Base-by-base conservation (phyloP, 2,888 invertebrate species). In the Leptogaster cylindrica region DNA sequence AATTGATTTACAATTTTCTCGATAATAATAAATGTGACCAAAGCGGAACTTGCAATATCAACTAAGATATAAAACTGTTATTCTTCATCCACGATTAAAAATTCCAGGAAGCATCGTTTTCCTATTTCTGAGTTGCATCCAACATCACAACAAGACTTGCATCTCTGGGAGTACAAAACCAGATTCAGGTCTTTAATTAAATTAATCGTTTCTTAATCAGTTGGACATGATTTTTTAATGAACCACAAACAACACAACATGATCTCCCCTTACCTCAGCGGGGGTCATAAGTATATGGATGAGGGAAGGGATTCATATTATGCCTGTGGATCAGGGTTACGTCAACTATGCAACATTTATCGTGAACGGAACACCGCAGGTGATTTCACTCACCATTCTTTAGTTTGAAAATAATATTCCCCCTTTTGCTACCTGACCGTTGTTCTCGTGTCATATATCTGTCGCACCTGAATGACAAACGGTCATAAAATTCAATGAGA, bases 171-270 rank as follows among this genome's bases (percentile, higher is more conserved):
- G 16, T 20, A 48, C 46, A 33, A 64, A 46, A 33, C 46, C 48
- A 46, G 64, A 16, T 48, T 18, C 18, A 33, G 48, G 23, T 65
- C 51, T 67, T 70, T 68, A 70, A 70, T 70, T 70, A 70, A 70
- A 68, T 68, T 70, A 70, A 70, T 70, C 68, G 70, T 55, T 70
- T 70, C 67, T 70, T 70, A 70, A 70, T 70, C 70, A 67, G 65
- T 61, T 41, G 31, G 51, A 70, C 69, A 69, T 69, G 67, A 69
- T 50, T 67, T 69, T 68, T 65, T 69, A 69, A 69, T 69, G 69
- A 69, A 65, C 44, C 44, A 12, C 63, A 48, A n/a, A 31, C 52
- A 58, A 46, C 50, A 63, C 18, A 14, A 20, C 33, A 41, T 46
- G 23, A 50, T 25, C 27, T 51, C 25, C 36, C 28, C 12, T 12